Conservation (phyloP, 2,888 invertebrate genomes). For the Dyspetes luteomarginatus region DNA sequence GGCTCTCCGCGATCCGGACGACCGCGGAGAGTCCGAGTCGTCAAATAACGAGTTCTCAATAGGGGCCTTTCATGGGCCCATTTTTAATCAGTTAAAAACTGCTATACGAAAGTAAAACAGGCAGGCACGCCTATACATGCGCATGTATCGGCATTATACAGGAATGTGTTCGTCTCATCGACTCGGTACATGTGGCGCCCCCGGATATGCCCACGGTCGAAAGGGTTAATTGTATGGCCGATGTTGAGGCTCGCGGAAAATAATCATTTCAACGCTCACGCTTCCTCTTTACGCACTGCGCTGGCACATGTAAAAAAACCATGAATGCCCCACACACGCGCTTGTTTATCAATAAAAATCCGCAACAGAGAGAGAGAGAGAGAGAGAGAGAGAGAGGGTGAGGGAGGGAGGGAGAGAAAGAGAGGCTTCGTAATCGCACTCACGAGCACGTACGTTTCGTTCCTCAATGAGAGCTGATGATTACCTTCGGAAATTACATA, state of each 20-base stretch:
- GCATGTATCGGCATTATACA: background rate
- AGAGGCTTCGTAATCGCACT: conserved; percentile 43
- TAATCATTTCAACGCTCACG: conserved; percentile 57
- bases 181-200: conserved; percentile 28
- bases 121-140: background rate
- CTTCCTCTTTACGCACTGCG: background rate
- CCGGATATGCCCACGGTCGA: conserved; percentile 50
- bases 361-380: background rate
- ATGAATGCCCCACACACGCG: background rate
- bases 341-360: background rate
- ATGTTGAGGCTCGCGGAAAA: conserved; percentile 35
- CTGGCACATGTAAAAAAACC: background rate
- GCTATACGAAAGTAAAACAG: conserved; percentile 38
- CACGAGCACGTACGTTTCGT: conserved; percentile 36
- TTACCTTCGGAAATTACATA: conserved; percentile 59
- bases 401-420: background rate
- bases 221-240: conserved; percentile 64
- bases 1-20: conserved; percentile 38
- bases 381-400: conserved; percentile 1
- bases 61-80: conserved; percentile 61
- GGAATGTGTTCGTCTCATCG: background rate
- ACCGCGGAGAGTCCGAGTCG: conserved; percentile 61
- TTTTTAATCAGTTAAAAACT: conserved; percentile 66
- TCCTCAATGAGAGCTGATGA: conserved; percentile 64
- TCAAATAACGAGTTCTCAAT: conserved; percentile 66